These are phyloP conservation scores for Torymus tubicola DNA, from an alignment of 2,888 invertebrate genomes.

Conservation along the genomic window DNA sequence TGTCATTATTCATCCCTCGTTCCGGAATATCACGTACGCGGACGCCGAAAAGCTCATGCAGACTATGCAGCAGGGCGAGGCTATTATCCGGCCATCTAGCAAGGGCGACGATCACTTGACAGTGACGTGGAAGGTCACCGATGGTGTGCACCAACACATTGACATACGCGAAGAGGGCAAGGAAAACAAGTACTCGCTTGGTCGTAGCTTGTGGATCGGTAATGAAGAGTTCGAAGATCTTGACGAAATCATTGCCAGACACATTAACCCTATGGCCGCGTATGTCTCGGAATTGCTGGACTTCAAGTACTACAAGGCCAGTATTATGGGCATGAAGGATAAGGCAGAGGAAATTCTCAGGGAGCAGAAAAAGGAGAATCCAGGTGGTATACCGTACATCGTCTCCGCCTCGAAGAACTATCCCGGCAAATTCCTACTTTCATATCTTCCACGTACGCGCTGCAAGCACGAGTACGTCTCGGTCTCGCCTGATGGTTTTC, in stretches of 20 bases:
- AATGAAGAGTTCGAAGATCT: constrained; percentile 98
- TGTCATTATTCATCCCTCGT: constrained; percentile 97
- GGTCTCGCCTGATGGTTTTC: constrained; percentile 93
- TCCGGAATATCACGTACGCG: constrained; percentile 95
- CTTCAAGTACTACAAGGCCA: constrained; percentile 92
- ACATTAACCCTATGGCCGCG: constrained; percentile 97
- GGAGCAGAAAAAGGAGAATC: constrained; percentile 92
- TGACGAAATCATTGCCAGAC: constrained; percentile 96
- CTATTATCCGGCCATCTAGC: constrained; percentile 96
- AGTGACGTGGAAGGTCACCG: constrained; percentile 98
- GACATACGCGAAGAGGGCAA: constrained; percentile 97
- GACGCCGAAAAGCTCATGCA: constrained; percentile 95
- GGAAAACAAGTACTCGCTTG: constrained; percentile 96
- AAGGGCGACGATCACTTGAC: constrained; percentile 97
- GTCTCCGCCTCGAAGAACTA: constrained; percentile 89
- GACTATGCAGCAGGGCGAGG: constrained; percentile 97
- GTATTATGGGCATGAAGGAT: constrained; percentile 87
- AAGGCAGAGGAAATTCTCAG: constrained; percentile 91
- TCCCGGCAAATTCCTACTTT: constrained; percentile 95
- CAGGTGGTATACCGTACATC: constrained; percentile 92
- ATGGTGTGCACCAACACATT: constrained; percentile 96
- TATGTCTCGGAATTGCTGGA: constrained; percentile 92
- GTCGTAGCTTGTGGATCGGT: constrained; percentile 90
- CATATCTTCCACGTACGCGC: constrained; percentile 92
- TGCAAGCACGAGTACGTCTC: constrained; percentile 95